These are phyloP conservation scores for Strongylocentrotus purpuratus DNA, from an alignment of 35 echinoderm and acorn worm species.

Conservation along the genomic window DNA sequence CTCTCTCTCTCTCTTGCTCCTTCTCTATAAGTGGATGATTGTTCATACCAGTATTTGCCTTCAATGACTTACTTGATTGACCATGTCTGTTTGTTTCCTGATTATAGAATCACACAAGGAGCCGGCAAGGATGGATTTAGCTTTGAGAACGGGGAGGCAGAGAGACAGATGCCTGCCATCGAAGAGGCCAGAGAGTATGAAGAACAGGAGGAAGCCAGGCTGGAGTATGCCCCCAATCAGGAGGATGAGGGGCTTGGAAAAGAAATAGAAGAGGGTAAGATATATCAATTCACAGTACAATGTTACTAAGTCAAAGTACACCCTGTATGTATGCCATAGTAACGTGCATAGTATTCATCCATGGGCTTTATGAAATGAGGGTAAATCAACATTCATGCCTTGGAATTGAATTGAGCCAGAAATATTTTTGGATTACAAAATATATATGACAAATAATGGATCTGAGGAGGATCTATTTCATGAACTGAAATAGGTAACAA, in stretches of 20 bases:
- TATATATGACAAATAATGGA: too few species aligned
- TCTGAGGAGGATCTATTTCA: too few species aligned
- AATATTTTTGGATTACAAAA: too few species aligned
- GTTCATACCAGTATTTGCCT: too few species aligned
- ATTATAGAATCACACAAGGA: constrained; percentile 77
- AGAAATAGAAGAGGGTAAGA: constrained; percentile 37
- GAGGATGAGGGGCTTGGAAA: constrained; percentile 51
- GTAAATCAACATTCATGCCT: too few species aligned
- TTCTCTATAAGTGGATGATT: too few species aligned
- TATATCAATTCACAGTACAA: not conserved
- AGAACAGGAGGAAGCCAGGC: not conserved
- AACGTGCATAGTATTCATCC: too few species aligned
- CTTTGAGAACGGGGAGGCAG: constrained; percentile 52
- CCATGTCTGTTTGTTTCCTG: not conserved
- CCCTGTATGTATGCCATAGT: too few species aligned
- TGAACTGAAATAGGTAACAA: too few species aligned
- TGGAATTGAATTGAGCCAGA: too few species aligned
- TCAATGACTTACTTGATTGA: not conserved
- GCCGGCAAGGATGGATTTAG: constrained; percentile 73
- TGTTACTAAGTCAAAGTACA: not conserved
- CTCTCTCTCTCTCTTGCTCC: too few species aligned
- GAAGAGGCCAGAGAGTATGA: not conserved
- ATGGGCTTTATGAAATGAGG: too few species aligned
- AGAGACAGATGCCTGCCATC: constrained; percentile 73
- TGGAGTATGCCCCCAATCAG: not conserved